Evolutionary conservation across 1,140 invertebrate genomes (phyloP).

Genomic region (Calycopis cecrops): DNA sequence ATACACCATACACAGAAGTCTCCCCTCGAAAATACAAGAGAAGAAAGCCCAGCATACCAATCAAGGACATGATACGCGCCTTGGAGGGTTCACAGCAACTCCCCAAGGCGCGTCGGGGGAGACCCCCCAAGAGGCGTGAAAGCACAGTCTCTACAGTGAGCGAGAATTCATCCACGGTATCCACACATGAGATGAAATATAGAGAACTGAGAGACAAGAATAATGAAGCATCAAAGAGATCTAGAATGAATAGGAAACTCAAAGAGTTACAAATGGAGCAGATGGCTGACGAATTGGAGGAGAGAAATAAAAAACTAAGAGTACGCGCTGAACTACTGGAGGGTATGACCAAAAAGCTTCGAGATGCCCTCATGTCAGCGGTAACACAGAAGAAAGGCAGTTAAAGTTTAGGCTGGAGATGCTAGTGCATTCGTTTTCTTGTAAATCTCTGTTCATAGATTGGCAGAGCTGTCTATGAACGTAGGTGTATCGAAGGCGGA

Average conservation of each 20-base stretch:
- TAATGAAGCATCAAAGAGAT: slow-evolving; percentile 84
- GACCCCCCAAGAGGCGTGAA: slow-evolving; percentile 58
- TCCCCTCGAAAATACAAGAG: slow-evolving; percentile 44
- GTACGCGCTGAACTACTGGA: slow-evolving; percentile 57
- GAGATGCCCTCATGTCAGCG: slow-evolving; percentile 59
- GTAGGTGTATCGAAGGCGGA: slow-evolving; percentile 12
- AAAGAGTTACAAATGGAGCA: slow-evolving; percentile 76
- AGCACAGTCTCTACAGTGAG: slow-evolving; percentile 59
- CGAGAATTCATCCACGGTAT: slow-evolving; percentile 49
- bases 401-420: slow-evolving; percentile 22
- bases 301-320: slow-evolving; percentile 59
- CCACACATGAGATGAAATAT: slow-evolving; percentile 72
- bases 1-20: slow-evolving; percentile 51
- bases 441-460: slow-evolving; percentile 39
- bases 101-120: slow-evolving; percentile 49
- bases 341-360: slow-evolving; percentile 59
- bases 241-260: slow-evolving; percentile 82
- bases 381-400: slow-evolving; percentile 50
- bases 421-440: slow-evolving; percentile 22
- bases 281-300: slow-evolving; percentile 56
- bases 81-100: slow-evolving; percentile 53
- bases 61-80: slow-evolving; percentile 59
- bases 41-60: slow-evolving; percentile 53
- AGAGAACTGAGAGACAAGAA: slow-evolving; percentile 83
- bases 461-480: slow-evolving; percentile 17